Conservation (phyloP, 2,797 vertebrate species). For the Aeoliscus strigatus region DNA sequence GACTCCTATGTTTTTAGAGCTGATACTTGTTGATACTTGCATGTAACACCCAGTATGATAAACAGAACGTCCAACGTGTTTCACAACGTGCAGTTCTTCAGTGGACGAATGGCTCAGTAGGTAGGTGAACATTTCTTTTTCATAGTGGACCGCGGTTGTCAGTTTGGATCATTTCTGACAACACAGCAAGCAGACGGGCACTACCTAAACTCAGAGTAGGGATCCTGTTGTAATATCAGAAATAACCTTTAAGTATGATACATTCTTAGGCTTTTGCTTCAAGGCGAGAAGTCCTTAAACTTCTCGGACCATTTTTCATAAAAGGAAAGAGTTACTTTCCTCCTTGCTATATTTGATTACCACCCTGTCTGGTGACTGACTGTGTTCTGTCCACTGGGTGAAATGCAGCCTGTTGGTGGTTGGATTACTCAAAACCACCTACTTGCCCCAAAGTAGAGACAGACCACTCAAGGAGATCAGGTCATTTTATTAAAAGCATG, state of each 20-base stretch:
- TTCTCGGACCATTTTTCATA: constrained; percentile 7
- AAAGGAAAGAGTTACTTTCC: constrained; percentile 24
- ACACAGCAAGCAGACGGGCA: constrained; percentile 11
- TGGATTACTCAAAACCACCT: constrained; percentile 61
- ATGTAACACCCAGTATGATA: constrained; percentile 35
- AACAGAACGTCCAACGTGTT: constrained; percentile 40
- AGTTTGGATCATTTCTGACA: constrained; percentile 39
- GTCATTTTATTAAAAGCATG: constrained; percentile 57
- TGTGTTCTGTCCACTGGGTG: constrained; percentile 54
- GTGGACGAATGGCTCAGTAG: constrained; percentile 28
- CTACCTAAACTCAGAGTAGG: constrained; percentile 3
- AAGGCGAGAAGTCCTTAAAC: background rate
- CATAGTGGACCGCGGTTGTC: too few species aligned
- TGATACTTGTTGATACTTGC: constrained; percentile 61
- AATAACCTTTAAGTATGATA: too few species aligned
- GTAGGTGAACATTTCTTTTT: constrained; percentile 22
- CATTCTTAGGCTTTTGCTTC: too few species aligned
- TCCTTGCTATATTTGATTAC: constrained; percentile 30
- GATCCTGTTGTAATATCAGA: too few species aligned
- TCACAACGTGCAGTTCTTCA: constrained; percentile 33
- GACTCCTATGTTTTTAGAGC: constrained; percentile 50
- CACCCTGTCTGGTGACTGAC: constrained; percentile 46
- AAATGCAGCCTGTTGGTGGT: constrained; percentile 54
- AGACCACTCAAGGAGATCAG: constrained; percentile 44
- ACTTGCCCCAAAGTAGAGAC: constrained; percentile 50